phyloP scores from a whole-genome alignment of 2,113 vertebrate species.

The Gnathonemus echidnorhynchus region DNA sequence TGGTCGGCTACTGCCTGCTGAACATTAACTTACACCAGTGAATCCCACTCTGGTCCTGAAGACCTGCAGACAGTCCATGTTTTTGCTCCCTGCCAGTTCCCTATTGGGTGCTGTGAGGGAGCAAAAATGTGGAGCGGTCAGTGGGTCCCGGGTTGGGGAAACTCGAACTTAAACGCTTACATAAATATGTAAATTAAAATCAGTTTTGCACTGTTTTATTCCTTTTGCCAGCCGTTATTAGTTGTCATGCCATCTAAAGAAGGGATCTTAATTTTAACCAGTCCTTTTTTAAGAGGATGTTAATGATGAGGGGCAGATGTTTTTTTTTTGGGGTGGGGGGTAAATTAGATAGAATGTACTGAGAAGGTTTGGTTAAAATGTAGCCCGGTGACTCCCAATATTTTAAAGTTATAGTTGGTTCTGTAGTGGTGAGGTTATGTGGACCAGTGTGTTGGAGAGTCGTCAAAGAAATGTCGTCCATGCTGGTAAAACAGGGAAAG shows the following conservation, averaged over 20 bases:
- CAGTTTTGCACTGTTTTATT: not conserved
- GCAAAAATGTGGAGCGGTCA: not conserved
- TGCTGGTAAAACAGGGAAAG: conserved; percentile 21
- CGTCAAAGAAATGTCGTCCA: conserved; percentile 22
- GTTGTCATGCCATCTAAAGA: not conserved
- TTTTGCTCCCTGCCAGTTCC: not conserved
- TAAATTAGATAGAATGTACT: not conserved
- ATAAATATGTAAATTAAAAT: not conserved
- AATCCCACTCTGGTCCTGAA: not conserved
- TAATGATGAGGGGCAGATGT: not conserved
- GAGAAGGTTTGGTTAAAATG: not conserved
- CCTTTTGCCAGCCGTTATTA: not conserved
- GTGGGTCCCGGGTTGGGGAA: not conserved
- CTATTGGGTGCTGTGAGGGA: not conserved
- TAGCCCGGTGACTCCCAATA: not conserved
- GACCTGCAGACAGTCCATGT: not conserved
- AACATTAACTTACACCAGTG: not conserved
- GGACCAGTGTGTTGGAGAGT: conserved; percentile 28
- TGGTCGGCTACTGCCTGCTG: not conserved
- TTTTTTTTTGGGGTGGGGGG: not conserved
- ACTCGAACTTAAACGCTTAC: not conserved
- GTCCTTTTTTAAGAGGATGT: not conserved
- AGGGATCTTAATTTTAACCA: not conserved
- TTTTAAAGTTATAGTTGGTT: not conserved
- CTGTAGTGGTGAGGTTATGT: conserved; percentile 25